Percentiles rank a stretch among this genome's conserved stretches.
phyloP scores from a whole-genome alignment of 53 echinoderm and acorn worm genomes.

The Echinometra lucunter region DNA sequence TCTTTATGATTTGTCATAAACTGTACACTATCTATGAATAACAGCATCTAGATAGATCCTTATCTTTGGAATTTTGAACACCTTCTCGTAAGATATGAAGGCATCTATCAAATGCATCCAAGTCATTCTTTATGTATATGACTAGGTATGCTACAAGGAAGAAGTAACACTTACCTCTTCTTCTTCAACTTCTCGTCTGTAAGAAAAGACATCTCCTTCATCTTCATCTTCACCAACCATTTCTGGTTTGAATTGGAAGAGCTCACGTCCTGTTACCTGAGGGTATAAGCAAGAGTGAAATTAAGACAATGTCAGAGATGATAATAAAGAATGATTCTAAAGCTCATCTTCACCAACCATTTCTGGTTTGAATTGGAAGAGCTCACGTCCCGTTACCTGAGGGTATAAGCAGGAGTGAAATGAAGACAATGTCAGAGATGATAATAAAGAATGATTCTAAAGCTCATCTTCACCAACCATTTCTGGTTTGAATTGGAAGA shows the following conservation, averaged over 20 bases:
- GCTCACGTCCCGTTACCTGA: slow-evolving; percentile 95
- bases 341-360: slow-evolving; percentile 90
- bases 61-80: too few relatives aligned
- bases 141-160: neutral
- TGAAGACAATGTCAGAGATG: too few relatives aligned
- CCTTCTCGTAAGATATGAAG: too few relatives aligned
- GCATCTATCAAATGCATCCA: neutral
- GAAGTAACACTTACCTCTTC: slow-evolving; percentile 52
- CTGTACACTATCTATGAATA: too few relatives aligned
- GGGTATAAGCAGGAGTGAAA: neutral
- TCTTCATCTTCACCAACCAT: slow-evolving; percentile 89
- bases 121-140: neutral
- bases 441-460: too few relatives aligned
- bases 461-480: slow-evolving; percentile 90
- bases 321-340: too few relatives aligned
- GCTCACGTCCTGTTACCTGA: slow-evolving; percentile 95
- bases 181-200: slow-evolving; percentile 78
- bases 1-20: too few relatives aligned
- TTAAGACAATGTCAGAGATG: too few relatives aligned
- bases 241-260: slow-evolving; percentile 95
- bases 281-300: neutral
- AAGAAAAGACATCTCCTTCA: slow-evolving; percentile 83
- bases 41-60: too few relatives aligned
- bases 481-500: slow-evolving; percentile 95
- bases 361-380: slow-evolving; percentile 95